Base-by-base conservation (phyloP, 2,888 invertebrate species). In the Tachina grossa region DNA sequence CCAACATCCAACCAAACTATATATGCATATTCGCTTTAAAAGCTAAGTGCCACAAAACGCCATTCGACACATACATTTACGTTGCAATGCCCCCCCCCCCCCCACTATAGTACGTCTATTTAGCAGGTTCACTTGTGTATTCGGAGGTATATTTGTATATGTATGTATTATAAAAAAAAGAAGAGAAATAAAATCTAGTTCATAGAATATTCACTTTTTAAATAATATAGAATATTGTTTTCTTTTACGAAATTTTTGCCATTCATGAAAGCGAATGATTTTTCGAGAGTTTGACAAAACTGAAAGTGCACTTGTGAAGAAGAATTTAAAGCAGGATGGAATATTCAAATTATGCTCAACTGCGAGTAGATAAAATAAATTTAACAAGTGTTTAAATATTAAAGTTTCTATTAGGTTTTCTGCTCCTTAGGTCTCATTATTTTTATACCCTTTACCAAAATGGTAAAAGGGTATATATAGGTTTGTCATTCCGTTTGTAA, bases 131-230 rank as follows among this genome's bases (percentile, higher is more conserved):
- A 57, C 13, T 5, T 11, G 39, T 19, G n/a, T 57, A 9, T 16
- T 4, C 49, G 57, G 16, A 31, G 5, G 45, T 9, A 22, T 22
- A 11, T 61, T 0, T 61, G 43, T n/a, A n/a, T n/a, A n/a, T 59
- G 2, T 22, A 19, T 22, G 41, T 41, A 39, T 9, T 43, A 19
- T 6, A 45, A 22, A 9, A 69, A 9, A 78, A 59, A 74, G 51
- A n/a, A 39, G 51, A 53, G 13, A 19, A 43, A 43, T 14, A 81
- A 43, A 83, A 83, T 59, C 71, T 77, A 77, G 77, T 77, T 59
- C 76, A 77, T 83, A 77, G 71, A 83, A 83, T 83, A 77, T 77
- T 77, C 83, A 77, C 77, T 77, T 83, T 83, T 72, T 11, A 77
- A 72, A 83, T 53, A n/a, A 22, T n/a, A 22, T 4, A 66, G 59